A percentile compares a stretch with the other conserved stretches of the same genome.
These are phyloP conservation scores for Narcine bancroftii DNA, from an alignment of 2,113 vertebrate genomes.

Conservation along the genomic window DNA sequence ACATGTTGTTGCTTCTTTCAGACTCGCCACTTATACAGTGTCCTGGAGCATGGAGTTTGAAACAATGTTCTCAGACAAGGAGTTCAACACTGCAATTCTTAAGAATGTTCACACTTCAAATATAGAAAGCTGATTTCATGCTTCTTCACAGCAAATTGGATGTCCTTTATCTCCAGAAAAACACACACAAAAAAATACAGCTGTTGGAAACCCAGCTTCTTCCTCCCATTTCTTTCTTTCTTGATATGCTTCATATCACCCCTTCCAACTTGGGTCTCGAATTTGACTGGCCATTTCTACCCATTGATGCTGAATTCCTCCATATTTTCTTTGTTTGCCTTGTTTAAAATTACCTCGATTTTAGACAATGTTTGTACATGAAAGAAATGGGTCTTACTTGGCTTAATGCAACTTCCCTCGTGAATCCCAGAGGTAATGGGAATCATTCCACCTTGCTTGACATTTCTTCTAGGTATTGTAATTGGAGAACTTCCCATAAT, in stretches of 20 bases:
- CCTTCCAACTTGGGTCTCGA: too few relatives aligned
- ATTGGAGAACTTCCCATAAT: too few relatives aligned
- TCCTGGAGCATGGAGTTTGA: not conserved
- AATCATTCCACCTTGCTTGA: too few relatives aligned
- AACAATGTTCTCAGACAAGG: not conserved
- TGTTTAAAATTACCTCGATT: not conserved
- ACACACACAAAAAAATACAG: too few relatives aligned
- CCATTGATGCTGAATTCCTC: too few relatives aligned
- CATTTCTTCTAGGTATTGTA: too few relatives aligned
- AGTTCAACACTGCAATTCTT: not conserved
- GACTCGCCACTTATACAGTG: not conserved
- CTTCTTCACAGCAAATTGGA: not conserved
- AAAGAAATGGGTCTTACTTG: not conserved
- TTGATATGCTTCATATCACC: too few relatives aligned
- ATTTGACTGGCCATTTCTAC: too few relatives aligned
- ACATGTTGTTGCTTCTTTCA: not conserved
- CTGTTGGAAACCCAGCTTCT: too few relatives aligned
- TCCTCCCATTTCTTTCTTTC: too few relatives aligned
- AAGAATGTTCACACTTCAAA: not conserved
- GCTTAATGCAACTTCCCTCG: not conserved
- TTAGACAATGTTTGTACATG: not conserved
- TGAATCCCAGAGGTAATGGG: not conserved
- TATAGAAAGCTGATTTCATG: not conserved
- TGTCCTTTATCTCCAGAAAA: not conserved
- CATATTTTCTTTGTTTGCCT: too few relatives aligned